These are phyloP conservation scores for Papilio polyxenes DNA, from an alignment of 1,140 invertebrate species.

Conservation along the genomic window DNA sequence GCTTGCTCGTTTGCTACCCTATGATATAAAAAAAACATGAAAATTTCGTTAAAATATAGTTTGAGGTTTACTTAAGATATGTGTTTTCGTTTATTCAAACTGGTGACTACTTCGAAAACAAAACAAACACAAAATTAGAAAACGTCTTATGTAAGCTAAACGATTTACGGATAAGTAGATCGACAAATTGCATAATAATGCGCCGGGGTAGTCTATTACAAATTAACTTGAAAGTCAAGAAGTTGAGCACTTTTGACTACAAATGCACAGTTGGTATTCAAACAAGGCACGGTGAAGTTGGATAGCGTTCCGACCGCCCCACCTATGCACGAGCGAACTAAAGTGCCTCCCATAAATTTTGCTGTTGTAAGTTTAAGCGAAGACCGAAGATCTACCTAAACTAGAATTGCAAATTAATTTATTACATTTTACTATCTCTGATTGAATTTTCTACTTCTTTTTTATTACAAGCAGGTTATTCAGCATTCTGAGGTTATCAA, in stretches of 20 bases:
- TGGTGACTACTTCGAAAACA: not conserved
- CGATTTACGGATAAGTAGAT: not conserved
- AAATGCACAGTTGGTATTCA: conserved; percentile 48
- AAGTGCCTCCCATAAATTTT: conserved; percentile 74
- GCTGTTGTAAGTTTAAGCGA: conserved; percentile 69
- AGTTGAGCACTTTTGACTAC: conserved; percentile 37
- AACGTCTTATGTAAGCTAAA: not conserved
- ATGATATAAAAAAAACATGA: too few species aligned
- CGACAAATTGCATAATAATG: conserved; percentile 22
- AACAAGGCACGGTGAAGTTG: conserved; percentile 47
- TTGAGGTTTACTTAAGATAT: too few species aligned
- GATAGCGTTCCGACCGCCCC: conserved; percentile 48
- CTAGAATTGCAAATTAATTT: conserved; percentile 41
- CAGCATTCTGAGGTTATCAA: too few species aligned
- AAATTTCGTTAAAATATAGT: too few species aligned
- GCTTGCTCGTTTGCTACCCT: too few species aligned
- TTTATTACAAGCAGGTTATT: too few species aligned
- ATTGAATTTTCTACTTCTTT: not conserved
- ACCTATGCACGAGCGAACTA: conserved; percentile 63
- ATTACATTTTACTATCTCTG: not conserved
- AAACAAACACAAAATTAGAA: not conserved
- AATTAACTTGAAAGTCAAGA: conserved; percentile 36
- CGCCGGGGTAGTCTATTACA: conserved; percentile 26
- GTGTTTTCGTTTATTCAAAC: too few species aligned
- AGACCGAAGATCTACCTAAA: conserved; percentile 41